Percentiles rank a stretch among this genome's conserved stretches.
Evolutionary conservation across 1,140 invertebrate genomes (phyloP).

Genomic region (Drosophila serrata): DNA sequence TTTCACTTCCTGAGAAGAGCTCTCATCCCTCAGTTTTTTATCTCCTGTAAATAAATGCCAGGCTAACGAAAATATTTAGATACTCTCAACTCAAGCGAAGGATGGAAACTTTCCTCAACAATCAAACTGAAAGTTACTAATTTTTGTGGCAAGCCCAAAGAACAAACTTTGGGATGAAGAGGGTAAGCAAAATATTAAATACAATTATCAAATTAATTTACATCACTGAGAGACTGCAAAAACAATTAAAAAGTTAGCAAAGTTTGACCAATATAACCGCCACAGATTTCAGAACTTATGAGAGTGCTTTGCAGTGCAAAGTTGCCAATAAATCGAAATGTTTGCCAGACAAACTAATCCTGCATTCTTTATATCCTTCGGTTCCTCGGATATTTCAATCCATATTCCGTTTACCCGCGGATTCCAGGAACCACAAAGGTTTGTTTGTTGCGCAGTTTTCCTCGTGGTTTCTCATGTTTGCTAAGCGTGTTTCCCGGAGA

Average conservation of each 20-base stretch:
- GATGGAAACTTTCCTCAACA: slow-evolving; percentile 24
- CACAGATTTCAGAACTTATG: neutral
- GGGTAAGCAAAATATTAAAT: slow-evolving; percentile 38
- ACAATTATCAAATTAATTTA: slow-evolving; percentile 55
- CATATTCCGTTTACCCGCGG: slow-evolving; percentile 34
- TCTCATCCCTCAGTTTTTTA: neutral
- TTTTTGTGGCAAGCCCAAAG: slow-evolving; percentile 37
- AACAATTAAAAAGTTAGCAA: slow-evolving; percentile 52
- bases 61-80: slow-evolving; percentile 28
- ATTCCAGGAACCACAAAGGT: slow-evolving; percentile 37
- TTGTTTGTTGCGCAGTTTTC: slow-evolving; percentile 40
- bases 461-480: slow-evolving; percentile 25
- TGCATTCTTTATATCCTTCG: slow-evolving; percentile 4
- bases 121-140: slow-evolving; percentile 23
- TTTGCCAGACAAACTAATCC: slow-evolving; percentile 32
- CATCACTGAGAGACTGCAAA: slow-evolving; percentile 19
- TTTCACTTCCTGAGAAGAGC: neutral
- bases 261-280: slow-evolving; percentile 4
- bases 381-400: slow-evolving; percentile 31
- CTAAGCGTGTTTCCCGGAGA: slow-evolving; percentile 17
- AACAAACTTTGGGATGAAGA: slow-evolving; percentile 1
- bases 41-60: slow-evolving; percentile 23
- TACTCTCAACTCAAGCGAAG: neutral
- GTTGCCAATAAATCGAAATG: slow-evolving; percentile 46
- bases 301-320: slow-evolving; percentile 13